These are phyloP conservation scores for Nymphalis io DNA, from an alignment of 1,140 invertebrate genomes.

Conservation along the genomic window DNA sequence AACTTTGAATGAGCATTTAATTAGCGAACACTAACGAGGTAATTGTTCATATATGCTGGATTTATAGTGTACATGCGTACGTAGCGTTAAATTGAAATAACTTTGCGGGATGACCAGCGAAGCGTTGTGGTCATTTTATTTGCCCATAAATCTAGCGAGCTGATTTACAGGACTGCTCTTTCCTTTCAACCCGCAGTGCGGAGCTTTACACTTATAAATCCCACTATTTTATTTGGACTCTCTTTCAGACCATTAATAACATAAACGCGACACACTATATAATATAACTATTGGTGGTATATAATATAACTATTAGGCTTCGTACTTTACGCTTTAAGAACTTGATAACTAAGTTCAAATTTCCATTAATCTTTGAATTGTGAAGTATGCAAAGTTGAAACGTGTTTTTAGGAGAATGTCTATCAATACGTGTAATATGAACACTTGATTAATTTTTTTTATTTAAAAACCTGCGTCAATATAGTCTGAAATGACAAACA, in stretches of 20 bases:
- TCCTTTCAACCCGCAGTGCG: conserved; percentile 14
- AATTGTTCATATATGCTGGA: conserved; percentile 38
- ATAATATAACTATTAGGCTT: too few relatives aligned
- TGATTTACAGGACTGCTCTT: conserved; percentile 62
- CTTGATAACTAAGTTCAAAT: too few relatives aligned
- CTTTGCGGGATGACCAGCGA: conserved; percentile 43
- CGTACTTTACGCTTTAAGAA: too few relatives aligned
- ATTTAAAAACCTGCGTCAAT: too few relatives aligned
- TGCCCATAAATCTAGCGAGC: conserved; percentile 63
- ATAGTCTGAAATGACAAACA: too few relatives aligned
- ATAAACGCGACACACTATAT: background rate
- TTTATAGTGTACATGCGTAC: conserved; percentile 46
- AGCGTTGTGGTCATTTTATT: conserved; percentile 57
- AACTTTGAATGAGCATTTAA: conserved; percentile 43
- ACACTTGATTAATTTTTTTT: too few relatives aligned
- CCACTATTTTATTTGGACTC: conserved; percentile 14
- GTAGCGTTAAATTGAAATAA: conserved; percentile 69
- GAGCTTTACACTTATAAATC: conserved; percentile 18
- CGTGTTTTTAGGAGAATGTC: too few relatives aligned
- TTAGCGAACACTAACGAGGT: conserved; percentile 53
- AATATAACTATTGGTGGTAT: too few relatives aligned
- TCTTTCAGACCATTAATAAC: conserved; percentile 13
- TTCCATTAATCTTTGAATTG: too few relatives aligned
- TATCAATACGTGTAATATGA: too few relatives aligned
- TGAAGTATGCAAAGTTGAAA: too few relatives aligned